These are phyloP conservation scores for Conchocele bisecta DNA, from an alignment of 2,888 invertebrate genomes.

Conservation along the genomic window DNA sequence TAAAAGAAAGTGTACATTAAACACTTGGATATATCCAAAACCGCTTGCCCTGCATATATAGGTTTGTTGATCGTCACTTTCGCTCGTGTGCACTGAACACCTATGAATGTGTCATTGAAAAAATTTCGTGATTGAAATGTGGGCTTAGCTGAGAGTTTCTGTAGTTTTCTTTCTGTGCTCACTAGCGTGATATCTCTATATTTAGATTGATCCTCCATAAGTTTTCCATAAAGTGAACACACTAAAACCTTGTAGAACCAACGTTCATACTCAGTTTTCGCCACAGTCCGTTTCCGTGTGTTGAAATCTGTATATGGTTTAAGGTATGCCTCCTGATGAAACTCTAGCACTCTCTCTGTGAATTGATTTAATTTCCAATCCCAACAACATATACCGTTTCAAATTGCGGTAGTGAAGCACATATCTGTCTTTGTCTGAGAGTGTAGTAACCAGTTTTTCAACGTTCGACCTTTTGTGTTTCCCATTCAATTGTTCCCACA, in stretches of 20 bases:
- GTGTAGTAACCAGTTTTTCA: conserved; percentile 28
- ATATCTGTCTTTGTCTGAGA: conserved; percentile 6
- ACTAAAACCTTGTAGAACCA: background rate
- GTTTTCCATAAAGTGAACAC: conserved; percentile 1
- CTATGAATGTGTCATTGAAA: conserved; percentile 4
- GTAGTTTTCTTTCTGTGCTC: background rate
- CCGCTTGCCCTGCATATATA: conserved; percentile 6
- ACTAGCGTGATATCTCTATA: background rate
- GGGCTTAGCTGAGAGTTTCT: background rate
- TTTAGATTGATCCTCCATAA: background rate
- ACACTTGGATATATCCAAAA: too few species aligned
- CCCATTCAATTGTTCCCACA: background rate
- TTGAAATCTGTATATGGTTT: conserved; percentile 9
- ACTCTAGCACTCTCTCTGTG: background rate
- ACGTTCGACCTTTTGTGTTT: conserved; percentile 11
- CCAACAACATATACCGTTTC: background rate
- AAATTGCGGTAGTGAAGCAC: conserved; percentile 6
- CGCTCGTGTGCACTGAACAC: background rate
- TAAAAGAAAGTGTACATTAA: too few species aligned
- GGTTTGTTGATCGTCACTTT: conserved; percentile 2
- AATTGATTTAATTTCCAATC: background rate
- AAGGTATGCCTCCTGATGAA: background rate
- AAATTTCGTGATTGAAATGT: background rate
- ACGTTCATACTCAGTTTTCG: conserved; percentile 10
- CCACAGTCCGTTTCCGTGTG: background rate